Evolutionary conservation across 1,140 invertebrate genomes (phyloP), one percentile per base, ranked within the genome.

Genomic region (Drosophila malerkotliana): DNA sequence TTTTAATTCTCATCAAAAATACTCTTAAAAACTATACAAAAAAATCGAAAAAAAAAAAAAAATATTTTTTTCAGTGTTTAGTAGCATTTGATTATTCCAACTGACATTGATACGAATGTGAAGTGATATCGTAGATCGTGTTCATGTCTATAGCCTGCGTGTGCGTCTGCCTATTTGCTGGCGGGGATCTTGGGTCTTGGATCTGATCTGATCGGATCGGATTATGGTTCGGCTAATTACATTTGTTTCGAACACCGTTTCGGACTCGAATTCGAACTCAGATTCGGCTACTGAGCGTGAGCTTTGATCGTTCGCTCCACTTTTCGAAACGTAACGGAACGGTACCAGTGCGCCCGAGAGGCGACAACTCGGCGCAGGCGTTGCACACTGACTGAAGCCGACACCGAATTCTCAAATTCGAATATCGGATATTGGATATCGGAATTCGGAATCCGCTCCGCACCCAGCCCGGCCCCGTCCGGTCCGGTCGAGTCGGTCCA

Each of bases 351-450:
- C 41, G 58, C 59, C 34, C 60, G 63, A 64, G 47, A 63, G 60
- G 63, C 63, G 37, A 67, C 63, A 67, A 67, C 60, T 52, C 63
- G 63, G 64, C 67, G 64, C 67, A 71, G 66, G 67, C 67, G 63
- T 67, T 67, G 63, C 63, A 67, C 63, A 66, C 63, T 67, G 45
- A 71, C 67, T 71, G 64, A 71, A 68, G 69, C 64, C 57, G 64
- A 71, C 56, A 47, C 44, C 8, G 14, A 15, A 15, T 48, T 28
- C 21, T 32, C 41, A 68, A 68, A 39, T 69, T 71, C 61, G 61
- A 62, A 24, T 30, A 55, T 54, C 61, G 53, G 55, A 62, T 28
- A 32, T 26, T 6, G 34, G 37, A 21, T 21, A 21, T 21, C 21
- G 21, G 26, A 30, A 37, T 34, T 63, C 45, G 37, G 39, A 41